Conservation (phyloP, 2,888 invertebrate species). For the Harpalus rubripes region DNA sequence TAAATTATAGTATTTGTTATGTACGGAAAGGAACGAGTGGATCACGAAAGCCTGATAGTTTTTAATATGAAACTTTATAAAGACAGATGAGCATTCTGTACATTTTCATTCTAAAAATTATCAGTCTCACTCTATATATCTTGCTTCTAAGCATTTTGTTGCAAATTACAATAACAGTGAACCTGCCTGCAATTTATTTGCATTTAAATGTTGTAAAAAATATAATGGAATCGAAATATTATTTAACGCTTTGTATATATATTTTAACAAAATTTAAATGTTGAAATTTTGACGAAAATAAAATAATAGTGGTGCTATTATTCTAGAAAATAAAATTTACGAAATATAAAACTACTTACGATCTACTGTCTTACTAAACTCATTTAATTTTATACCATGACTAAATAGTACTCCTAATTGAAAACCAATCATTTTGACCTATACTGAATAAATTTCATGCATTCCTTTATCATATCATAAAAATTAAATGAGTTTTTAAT, state of each 20-base stretch:
- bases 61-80: not conserved
- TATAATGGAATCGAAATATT: conserved; percentile 19
- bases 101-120: not conserved
- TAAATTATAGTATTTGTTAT: conserved; percentile 66
- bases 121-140: conserved; percentile 24
- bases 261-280: conserved; percentile 21
- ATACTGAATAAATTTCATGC: conserved; percentile 7
- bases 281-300: conserved; percentile 53
- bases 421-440: not conserved
- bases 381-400: conserved; percentile 16
- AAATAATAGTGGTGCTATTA: conserved; percentile 61
- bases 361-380: conserved; percentile 26
- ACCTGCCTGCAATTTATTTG: conserved; percentile 47
- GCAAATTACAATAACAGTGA: conserved; percentile 46
- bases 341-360: conserved; percentile 29
- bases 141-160: conserved; percentile 61
- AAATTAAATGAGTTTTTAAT: not conserved
- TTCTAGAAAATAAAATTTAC: conserved; percentile 46
- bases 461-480: not conserved
- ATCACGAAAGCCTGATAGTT: not conserved
- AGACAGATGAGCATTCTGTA: not conserved
- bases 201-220: conserved; percentile 43
- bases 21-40: conserved; percentile 37
- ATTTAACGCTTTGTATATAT: conserved; percentile 59
- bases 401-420: not conserved